A percentile compares a stretch with the other conserved stretches of the same genome.
Conservation (phyloP, 2,888 invertebrate genomes). For the Neoscelio sp. region DNA sequence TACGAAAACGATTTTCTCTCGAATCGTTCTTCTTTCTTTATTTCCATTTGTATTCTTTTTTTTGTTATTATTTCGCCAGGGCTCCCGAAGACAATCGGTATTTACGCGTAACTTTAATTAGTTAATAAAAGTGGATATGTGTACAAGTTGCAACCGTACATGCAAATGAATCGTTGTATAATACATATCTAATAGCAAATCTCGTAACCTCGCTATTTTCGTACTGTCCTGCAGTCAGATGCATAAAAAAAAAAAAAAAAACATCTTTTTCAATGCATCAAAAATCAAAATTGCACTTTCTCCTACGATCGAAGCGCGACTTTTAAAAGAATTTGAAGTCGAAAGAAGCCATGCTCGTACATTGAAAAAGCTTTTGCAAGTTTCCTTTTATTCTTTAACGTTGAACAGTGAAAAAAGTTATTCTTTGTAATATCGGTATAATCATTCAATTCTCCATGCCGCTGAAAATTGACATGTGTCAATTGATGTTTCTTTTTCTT, state of each 20-base stretch:
- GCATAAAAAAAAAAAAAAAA: constrained; percentile 24
- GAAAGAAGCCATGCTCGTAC: not conserved
- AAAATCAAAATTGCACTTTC: too few species aligned
- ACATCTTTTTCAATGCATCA: constrained; percentile 25
- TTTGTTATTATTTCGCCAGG: not conserved
- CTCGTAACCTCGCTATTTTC: constrained; percentile 14
- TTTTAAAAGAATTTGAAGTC: too few species aligned
- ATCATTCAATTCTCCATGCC: constrained; percentile 24
- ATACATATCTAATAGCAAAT: constrained; percentile 27
- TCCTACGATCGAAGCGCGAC: too few species aligned
- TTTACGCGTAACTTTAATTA: constrained; percentile 27
- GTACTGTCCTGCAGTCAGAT: constrained; percentile 53
- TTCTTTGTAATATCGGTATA: too few species aligned
- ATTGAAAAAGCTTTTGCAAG: constrained; percentile 23
- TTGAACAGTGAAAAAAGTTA: not conserved
- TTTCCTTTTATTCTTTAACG: not conserved
- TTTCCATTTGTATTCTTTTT: not conserved
- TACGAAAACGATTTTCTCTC: not conserved
- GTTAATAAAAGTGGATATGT: constrained; percentile 43
- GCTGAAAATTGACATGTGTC: constrained; percentile 13
- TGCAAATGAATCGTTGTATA: constrained; percentile 45
- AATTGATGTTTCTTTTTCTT: too few species aligned
- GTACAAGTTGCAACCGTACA: constrained; percentile 20
- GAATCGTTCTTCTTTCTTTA: too few species aligned
- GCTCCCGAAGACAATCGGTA: constrained; percentile 31